Percentiles rank a stretch among this genome's conserved stretches.
Conservation (phyloP, 2,888 invertebrate species). For the Eustalomyia histrio region DNA sequence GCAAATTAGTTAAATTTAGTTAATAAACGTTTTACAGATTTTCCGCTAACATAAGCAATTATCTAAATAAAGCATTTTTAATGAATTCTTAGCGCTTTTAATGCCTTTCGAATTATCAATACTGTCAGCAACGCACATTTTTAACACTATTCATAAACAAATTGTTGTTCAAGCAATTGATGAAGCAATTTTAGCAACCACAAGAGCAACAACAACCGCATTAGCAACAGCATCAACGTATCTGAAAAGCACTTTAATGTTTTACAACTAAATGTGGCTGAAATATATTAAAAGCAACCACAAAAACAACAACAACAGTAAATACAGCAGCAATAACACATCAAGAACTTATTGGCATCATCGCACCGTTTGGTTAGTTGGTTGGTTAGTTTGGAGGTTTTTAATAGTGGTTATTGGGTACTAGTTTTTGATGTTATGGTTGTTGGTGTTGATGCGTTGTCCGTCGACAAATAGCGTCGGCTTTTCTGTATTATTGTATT, state of each 20-base stretch:
- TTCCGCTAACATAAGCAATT: no score
- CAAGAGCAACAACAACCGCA: slow-evolving; percentile 5
- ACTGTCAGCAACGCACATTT: slow-evolving; percentile 19
- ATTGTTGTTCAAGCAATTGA: slow-evolving; percentile 54
- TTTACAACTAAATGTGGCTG: slow-evolving; percentile 53
- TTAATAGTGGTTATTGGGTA: slow-evolving; percentile 24
- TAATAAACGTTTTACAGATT: no score
- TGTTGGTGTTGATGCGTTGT: slow-evolving; percentile 47
- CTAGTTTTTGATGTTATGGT: slow-evolving; percentile 24
- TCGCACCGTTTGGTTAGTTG: not conserved
- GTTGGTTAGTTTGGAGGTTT: slow-evolving; percentile 27
- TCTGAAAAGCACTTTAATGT: slow-evolving; percentile 41
- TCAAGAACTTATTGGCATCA: slow-evolving; percentile 22
- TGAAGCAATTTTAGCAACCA: slow-evolving; percentile 41
- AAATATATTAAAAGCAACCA: slow-evolving; percentile 36
- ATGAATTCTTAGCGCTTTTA: not conserved
- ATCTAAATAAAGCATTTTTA: no score
- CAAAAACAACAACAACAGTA: slow-evolving; percentile 20
- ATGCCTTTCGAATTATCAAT: not conserved
- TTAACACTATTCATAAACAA: slow-evolving; percentile 41
- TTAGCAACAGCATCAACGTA: not conserved
- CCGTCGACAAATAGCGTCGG: slow-evolving; percentile 39
- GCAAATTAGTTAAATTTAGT: no score
- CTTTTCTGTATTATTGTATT: slow-evolving; percentile 5
- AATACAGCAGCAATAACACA: not conserved